These are phyloP conservation scores for Eira barbara DNA, from an alignment of 2,113 vertebrate species.

Conservation along the genomic window DNA sequence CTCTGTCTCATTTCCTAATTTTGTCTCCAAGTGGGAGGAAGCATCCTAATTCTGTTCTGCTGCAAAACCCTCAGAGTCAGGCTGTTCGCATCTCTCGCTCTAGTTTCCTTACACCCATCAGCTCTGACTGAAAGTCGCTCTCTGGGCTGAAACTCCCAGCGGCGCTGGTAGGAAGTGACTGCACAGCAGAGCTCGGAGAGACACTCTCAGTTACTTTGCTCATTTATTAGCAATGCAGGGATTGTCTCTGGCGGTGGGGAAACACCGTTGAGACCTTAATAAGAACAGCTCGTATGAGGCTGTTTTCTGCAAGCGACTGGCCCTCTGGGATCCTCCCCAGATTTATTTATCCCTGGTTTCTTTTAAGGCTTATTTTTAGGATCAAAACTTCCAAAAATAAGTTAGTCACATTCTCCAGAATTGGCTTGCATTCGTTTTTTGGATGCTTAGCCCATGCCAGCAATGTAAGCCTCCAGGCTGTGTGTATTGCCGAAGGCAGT, in stretches of 20 bases:
- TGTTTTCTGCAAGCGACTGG: neutral
- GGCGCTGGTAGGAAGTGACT: neutral
- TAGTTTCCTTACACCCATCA: neutral
- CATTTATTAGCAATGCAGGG: neutral
- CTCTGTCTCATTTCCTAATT: conserved; percentile 45
- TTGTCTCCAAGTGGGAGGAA: conserved; percentile 20
- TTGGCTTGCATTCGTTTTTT: neutral
- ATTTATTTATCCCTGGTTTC: neutral
- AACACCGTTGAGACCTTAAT: neutral
- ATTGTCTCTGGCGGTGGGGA: neutral
- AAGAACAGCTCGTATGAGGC: neutral
- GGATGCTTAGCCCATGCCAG: neutral
- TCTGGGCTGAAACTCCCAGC: neutral
- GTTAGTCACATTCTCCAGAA: neutral
- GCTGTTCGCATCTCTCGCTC: neutral
- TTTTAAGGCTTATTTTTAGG: conserved; percentile 9
- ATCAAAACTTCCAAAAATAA: conserved; percentile 20
- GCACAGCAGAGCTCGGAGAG: neutral
- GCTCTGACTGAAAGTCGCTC: neutral
- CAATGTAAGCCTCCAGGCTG: neutral
- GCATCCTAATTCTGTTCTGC: conserved; percentile 29
- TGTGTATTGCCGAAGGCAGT: neutral
- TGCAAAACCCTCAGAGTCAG: conserved; percentile 38
- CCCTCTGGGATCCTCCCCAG: neutral
- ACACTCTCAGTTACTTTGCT: neutral